Evolutionary conservation across 2,888 invertebrate species (phyloP).

Genomic region (Fragum sueziense): DNA sequence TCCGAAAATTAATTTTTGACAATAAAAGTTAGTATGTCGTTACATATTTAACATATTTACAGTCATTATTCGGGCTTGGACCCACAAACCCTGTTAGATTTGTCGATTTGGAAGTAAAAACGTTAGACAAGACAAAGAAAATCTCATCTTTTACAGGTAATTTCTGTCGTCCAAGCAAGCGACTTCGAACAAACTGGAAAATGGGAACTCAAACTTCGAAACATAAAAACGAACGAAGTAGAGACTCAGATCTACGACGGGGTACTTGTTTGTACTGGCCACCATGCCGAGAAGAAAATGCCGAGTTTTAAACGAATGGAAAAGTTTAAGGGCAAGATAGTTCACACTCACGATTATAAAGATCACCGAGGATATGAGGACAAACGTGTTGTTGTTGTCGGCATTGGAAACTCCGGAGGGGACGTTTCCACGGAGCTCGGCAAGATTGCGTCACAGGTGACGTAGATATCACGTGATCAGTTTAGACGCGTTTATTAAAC

Average conservation of each 20-base stretch:
- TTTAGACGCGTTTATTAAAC: too few relatives aligned
- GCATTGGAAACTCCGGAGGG: conserved; percentile 84
- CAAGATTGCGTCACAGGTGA: conserved; percentile 76
- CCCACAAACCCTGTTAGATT: too few relatives aligned
- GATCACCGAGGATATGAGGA: conserved; percentile 72
- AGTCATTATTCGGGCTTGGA: too few relatives aligned
- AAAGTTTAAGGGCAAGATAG: conserved; percentile 71
- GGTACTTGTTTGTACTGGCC: conserved; percentile 78
- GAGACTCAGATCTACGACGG: conserved; percentile 67
- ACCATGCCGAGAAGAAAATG: conserved; percentile 70
- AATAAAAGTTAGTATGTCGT: too few relatives aligned
- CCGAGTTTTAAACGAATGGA: conserved; percentile 69
- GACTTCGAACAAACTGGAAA: conserved; percentile 63
- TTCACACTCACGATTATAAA: conserved; percentile 77
- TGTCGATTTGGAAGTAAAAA: too few relatives aligned
- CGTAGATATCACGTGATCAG: too few relatives aligned
- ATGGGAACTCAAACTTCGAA: conserved; percentile 73
- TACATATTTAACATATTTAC: too few relatives aligned
- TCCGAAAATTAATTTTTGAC: too few relatives aligned
- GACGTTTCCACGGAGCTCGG: conserved; percentile 83
- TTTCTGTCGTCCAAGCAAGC: conserved; percentile 18
- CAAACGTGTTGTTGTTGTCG: conserved; percentile 82
- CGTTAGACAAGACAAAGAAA: too few relatives aligned
- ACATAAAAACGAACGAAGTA: conserved; percentile 63
- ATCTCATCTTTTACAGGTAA: conserved; percentile 26